These are phyloP conservation scores for Sebastes taczanowskii DNA, from an alignment of 2,797 vertebrate species.

Conservation along the genomic window DNA sequence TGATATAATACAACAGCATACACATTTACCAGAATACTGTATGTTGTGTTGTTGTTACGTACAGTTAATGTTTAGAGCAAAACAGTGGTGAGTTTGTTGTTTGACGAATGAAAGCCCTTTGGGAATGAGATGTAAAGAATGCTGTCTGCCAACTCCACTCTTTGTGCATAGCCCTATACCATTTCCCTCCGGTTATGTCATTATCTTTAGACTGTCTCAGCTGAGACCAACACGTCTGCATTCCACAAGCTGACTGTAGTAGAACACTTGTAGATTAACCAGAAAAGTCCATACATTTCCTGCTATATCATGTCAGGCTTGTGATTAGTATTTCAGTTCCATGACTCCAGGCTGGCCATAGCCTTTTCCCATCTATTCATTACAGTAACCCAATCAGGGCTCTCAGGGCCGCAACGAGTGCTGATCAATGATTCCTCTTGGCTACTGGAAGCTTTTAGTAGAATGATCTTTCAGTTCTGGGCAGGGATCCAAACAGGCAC, in stretches of 20 bases:
- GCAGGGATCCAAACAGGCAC: constrained; percentile 66
- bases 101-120: not conserved
- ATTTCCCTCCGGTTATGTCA: not conserved
- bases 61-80: not conserved
- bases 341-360: constrained; percentile 12
- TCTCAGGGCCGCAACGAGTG: constrained; percentile 34
- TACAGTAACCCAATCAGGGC: constrained; percentile 58
- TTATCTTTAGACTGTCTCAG: not conserved
- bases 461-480: constrained; percentile 66
- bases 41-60: not conserved
- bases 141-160: not conserved
- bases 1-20: not conserved
- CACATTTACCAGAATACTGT: not conserved
- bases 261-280: not conserved
- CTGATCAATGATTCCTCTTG: constrained; percentile 56
- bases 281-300: not conserved
- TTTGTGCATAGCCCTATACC: not conserved
- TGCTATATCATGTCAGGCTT: constrained; percentile 14
- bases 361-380: constrained; percentile 54
- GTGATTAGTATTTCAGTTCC: constrained; percentile 34
- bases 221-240: not conserved
- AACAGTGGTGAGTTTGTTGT: not conserved
- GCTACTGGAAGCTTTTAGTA: constrained; percentile 69
- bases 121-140: not conserved
- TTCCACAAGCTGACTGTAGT: constrained; percentile 1